Conservation (phyloP, 1,140 invertebrate genomes). For the Zaprionus capensis region DNA sequence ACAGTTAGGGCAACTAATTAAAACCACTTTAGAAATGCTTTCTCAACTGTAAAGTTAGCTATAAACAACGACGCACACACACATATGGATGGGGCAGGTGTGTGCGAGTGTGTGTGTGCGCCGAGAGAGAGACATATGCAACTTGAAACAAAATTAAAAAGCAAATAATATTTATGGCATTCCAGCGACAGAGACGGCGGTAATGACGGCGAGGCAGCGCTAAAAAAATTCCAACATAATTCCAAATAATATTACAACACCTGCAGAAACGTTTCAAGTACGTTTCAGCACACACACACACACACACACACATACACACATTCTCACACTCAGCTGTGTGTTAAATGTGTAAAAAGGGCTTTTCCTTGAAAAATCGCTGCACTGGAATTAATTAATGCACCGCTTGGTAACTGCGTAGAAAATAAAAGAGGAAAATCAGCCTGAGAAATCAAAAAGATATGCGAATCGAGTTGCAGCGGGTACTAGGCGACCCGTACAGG, state of each 20-base stretch:
- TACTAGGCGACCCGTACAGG: not conserved
- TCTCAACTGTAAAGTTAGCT: constrained; percentile 82
- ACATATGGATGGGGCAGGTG: constrained; percentile 8
- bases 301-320: constrained; percentile 15
- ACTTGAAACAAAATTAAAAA: constrained; percentile 82
- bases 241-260: constrained; percentile 82
- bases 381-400: constrained; percentile 82
- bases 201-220: not conserved
- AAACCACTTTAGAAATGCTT: constrained; percentile 79
- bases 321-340: constrained; percentile 13
- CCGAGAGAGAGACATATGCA: constrained; percentile 70
- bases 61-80: constrained; percentile 63
- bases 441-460: constrained; percentile 48
- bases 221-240: constrained; percentile 71
- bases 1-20: constrained; percentile 69
- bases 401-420: constrained; percentile 44
- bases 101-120: constrained; percentile 9
- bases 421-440: constrained; percentile 44
- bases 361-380: constrained; percentile 81
- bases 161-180: constrained; percentile 81
- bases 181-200: constrained; percentile 31
- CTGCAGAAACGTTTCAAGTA: constrained; percentile 76
- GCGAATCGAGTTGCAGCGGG: constrained; percentile 25
- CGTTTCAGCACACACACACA: constrained; percentile 18
- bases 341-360: constrained; percentile 64